phyloP scores from a whole-genome alignment of 2,113 vertebrate genomes.

The Gasterosteus aculeatus region DNA sequence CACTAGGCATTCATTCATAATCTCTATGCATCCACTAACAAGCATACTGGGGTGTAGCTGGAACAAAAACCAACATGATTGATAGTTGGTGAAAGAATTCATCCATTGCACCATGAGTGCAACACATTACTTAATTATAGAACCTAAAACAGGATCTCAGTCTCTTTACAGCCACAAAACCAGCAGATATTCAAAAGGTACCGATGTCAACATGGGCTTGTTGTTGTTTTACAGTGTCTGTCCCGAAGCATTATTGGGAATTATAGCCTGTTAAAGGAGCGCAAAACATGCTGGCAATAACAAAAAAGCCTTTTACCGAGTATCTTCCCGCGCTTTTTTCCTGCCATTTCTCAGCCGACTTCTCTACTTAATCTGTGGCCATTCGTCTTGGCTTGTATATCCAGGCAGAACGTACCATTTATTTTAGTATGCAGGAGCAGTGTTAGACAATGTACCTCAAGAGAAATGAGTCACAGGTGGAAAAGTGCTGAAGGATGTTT shows the following conservation, averaged over 20 bases:
- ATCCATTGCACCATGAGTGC: neutral
- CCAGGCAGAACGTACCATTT: constrained; percentile 5
- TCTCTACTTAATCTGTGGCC: neutral
- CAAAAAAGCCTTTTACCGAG: neutral
- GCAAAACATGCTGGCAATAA: neutral
- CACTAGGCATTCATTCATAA: neutral
- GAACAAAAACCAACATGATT: neutral
- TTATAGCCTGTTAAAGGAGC: neutral
- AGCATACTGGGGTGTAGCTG: neutral
- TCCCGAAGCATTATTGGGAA: neutral
- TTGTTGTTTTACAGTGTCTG: neutral
- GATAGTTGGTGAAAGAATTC: neutral
- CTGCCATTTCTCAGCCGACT: neutral
- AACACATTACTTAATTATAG: neutral
- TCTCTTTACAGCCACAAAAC: neutral
- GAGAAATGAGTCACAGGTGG: constrained; percentile 14
- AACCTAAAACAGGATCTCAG: neutral
- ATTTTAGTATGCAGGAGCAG: too few species aligned
- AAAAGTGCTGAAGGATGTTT: neutral
- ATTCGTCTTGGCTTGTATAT: neutral
- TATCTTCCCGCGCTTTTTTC: neutral
- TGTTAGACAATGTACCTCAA: neutral
- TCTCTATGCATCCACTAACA: neutral
- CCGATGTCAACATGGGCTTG: neutral
- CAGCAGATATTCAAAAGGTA: neutral